Evolutionary conservation across 1,140 invertebrate genomes (phyloP).

Genomic region (Gyrodactylus salaris): DNA sequence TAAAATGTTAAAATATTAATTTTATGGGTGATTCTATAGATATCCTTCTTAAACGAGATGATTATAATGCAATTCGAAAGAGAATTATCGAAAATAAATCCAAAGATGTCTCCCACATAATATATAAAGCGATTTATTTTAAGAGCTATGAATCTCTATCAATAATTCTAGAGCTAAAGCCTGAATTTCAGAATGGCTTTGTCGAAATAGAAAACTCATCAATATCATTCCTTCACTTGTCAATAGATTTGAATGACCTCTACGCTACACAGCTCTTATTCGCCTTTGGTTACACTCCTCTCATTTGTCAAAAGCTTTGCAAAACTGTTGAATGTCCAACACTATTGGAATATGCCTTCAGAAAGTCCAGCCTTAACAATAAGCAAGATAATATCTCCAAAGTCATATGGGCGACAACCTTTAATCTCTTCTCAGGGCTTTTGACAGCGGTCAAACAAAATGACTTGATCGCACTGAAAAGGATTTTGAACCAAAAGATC

Average conservation of each 20-base stretch:
- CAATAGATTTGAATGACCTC: not conserved
- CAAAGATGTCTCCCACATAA: not conserved
- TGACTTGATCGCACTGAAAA: not conserved
- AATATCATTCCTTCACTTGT: not conserved
- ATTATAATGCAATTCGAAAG: not conserved
- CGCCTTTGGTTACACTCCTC: not conserved
- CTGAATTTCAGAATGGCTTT: not conserved
- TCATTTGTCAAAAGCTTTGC: not conserved
- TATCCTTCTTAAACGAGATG: not conserved
- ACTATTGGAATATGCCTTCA: not conserved
- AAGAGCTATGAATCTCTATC: not conserved
- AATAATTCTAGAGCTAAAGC: not conserved
- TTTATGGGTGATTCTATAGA: not conserved
- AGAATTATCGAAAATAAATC: not conserved
- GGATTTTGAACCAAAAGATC: not conserved
- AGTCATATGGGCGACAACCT: not conserved
- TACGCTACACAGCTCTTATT: not conserved
- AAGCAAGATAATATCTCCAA: not conserved
- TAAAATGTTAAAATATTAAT: not conserved
- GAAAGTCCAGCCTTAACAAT: not conserved
- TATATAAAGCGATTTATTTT: not conserved
- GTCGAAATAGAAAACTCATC: not conserved
- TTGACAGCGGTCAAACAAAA: not conserved
- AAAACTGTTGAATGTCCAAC: not conserved
- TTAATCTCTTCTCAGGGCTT: not conserved